Base-by-base conservation (phyloP, 1,140 invertebrate species). In the Apis florea region DNA sequence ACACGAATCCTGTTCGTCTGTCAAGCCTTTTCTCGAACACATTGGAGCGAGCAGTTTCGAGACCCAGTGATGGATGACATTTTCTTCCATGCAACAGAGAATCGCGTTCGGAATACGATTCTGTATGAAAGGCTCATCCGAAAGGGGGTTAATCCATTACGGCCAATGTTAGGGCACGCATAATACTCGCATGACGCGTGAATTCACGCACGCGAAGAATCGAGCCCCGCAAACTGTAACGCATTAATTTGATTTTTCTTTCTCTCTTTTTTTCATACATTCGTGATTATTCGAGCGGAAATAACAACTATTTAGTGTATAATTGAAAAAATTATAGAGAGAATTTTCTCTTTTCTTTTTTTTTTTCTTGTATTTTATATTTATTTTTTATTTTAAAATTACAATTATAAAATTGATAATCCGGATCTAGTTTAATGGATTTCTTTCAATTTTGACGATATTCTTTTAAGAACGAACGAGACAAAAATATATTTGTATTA, bases 61-160 rank as follows among this genome's bases (percentile, higher is more conserved):
- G 59, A 12, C 31, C 31, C 12, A 13, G 19, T 73, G 85, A 82
- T 75, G 56, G 72, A 70, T 66, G 72, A 83, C 79, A 70, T 85
- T 86, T 79, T 67, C 74, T 79, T 75, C 53, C 40, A 31, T 40
- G 72, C 53, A 56, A 82, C 75, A 56, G 79, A 61, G 74, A 82
- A 85, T 80, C 73, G 71, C 54, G 61, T 56, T 79, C 66, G 83
- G 73, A 75, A 70, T 58, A 68, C 66, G 68, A 56, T 74, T 19
- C 54, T 47, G 21, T 21, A 67, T 75, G 31, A 54, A 49, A n/a
- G 63, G n/a, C n/a, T 63, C 56, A 13, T 40, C 31, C 68, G 56
- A 68, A 82, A 74, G 74, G 63, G 79, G 74, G 70, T 86, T 86
- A 86, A 86, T 86, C 85, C 85, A 82, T 85, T 82, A 78, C 53